Conservation (phyloP, 2,888 invertebrate genomes). For the Merodon equestris region DNA sequence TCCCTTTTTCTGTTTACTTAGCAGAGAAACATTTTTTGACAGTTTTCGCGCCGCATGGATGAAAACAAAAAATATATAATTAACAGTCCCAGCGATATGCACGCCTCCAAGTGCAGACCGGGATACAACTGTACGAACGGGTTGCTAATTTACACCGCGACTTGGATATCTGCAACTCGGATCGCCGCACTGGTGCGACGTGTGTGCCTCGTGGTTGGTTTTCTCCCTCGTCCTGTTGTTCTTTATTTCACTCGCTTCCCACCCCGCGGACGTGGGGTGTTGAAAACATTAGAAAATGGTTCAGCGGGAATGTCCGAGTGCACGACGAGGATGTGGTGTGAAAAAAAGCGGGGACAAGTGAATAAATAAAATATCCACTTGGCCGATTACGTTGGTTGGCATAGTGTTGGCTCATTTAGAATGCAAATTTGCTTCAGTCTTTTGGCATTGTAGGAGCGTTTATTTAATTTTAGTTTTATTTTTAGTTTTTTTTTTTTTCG, state of each 20-base stretch:
- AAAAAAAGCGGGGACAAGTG: slow-evolving; percentile 9
- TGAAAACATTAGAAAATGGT: slow-evolving; percentile 28
- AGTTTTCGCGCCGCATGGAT: slow-evolving; percentile 37
- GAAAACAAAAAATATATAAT: slow-evolving; percentile 36
- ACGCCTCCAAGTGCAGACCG: slow-evolving; percentile 5
- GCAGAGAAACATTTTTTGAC: slow-evolving; percentile 40
- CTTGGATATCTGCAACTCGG: slow-evolving; percentile 24
- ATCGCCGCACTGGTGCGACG: slow-evolving; percentile 19
- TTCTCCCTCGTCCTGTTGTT: slow-evolving; percentile 36
- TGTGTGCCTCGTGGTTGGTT: slow-evolving; percentile 20
- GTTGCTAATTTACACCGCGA: slow-evolving; percentile 39
- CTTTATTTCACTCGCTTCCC: slow-evolving; percentile 1
- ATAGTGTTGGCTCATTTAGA: slow-evolving; percentile 51
- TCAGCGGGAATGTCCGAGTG: too few species aligned
- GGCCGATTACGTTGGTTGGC: slow-evolving; percentile 40
- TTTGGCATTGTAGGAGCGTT: slow-evolving; percentile 1
- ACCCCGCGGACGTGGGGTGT: neutral
- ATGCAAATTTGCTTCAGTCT: slow-evolving; percentile 35
- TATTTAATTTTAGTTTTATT: neutral
- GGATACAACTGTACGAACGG: neutral
- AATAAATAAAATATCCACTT: slow-evolving; percentile 44
- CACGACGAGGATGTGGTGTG: slow-evolving; percentile 4
- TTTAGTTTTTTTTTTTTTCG: too few species aligned
- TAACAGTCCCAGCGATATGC: slow-evolving; percentile 37
- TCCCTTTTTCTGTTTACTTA: neutral